Percentiles rank a stretch among this genome's conserved stretches.
Conservation (phyloP, 1,140 invertebrate species). For the Brachionus asplanchnoidis region DNA sequence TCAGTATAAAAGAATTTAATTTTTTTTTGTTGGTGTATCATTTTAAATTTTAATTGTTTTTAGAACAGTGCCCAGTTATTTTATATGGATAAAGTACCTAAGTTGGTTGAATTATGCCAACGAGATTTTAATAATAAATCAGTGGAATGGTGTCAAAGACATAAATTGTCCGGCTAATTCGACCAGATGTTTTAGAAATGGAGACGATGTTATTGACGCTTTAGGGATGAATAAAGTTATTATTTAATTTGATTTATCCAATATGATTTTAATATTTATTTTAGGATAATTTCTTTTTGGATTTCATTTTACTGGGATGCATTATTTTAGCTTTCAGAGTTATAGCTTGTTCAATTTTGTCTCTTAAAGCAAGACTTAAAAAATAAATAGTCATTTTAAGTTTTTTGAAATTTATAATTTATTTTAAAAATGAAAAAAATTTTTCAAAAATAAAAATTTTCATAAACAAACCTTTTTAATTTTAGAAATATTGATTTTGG, state of each 20-base stretch:
- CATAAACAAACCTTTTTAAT: too few species aligned
- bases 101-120: slow-evolving; percentile 38
- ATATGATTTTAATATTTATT: not conserved
- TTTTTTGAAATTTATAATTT: not conserved
- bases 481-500: too few species aligned
- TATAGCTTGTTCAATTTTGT: slow-evolving; percentile 11
- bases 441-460: not conserved
- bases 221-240: slow-evolving; percentile 19
- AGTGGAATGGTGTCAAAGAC: slow-evolving; percentile 27
- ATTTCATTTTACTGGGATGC: slow-evolving; percentile 15
- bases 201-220: slow-evolving; percentile 23
- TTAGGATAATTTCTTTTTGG: not conserved
- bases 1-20: slow-evolving; percentile 58
- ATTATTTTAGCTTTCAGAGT: not conserved
- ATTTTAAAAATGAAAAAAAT: not conserved
- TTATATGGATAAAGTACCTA: slow-evolving; percentile 41
- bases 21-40: not conserved
- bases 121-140: slow-evolving; percentile 35
- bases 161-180: slow-evolving; percentile 28
- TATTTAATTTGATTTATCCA: not conserved
- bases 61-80: slow-evolving; percentile 22
- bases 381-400: not conserved
- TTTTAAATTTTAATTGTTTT: not conserved
- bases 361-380: slow-evolving; percentile 23
- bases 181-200: slow-evolving; percentile 35